A percentile compares a stretch with the other conserved stretches of the same genome.
Evolutionary conservation across 2,797 vertebrate species (phyloP).

Genomic region (Mus spretus): DNA sequence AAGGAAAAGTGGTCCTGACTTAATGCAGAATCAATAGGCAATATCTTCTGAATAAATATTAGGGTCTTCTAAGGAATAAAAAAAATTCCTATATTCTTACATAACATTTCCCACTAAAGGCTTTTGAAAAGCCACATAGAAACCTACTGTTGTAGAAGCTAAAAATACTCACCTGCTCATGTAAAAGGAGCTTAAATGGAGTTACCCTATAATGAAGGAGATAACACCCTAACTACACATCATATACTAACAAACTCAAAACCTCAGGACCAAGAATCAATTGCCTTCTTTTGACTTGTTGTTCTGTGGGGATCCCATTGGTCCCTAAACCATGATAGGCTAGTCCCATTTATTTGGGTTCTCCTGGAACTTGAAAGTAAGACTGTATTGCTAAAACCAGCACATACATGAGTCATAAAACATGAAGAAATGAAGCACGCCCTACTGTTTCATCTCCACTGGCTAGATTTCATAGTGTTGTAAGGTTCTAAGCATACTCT

Average conservation of each 20-base stretch:
- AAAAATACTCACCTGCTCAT: background rate
- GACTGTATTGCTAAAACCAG: background rate
- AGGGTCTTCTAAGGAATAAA: constrained; percentile 25
- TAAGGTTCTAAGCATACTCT: background rate
- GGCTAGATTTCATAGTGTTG: no score
- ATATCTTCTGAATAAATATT: constrained; percentile 60
- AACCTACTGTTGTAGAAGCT: background rate
- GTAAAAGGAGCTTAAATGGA: background rate
- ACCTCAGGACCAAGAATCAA: background rate
- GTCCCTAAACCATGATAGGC: background rate
- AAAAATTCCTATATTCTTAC: background rate
- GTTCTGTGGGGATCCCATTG: background rate
- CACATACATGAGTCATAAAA: background rate
- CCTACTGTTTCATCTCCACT: background rate
- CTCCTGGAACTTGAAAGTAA: background rate
- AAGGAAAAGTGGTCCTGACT: constrained; percentile 54
- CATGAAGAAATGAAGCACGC: background rate
- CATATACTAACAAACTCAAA: background rate
- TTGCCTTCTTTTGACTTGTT: background rate
- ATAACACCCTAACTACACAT: background rate
- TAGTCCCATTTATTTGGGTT: background rate
- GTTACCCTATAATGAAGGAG: no score
- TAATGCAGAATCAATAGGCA: constrained; percentile 61
- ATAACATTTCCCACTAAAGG: background rate
- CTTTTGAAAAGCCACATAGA: background rate